Conservation (phyloP, 1,140 invertebrate genomes). For the Drosophila tropicalis region DNA sequence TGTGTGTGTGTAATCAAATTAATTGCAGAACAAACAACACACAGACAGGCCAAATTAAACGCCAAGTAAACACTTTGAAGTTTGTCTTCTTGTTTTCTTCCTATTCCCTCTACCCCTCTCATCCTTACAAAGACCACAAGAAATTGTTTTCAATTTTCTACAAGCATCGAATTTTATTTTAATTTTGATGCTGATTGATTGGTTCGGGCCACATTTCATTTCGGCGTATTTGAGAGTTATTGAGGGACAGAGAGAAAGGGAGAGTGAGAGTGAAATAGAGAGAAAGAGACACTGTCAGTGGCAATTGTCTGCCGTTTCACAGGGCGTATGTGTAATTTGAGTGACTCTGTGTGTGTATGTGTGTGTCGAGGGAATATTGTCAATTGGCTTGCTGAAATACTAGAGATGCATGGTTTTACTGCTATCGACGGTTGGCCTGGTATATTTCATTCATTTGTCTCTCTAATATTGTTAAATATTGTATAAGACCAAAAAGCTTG, state of each 20-base stretch:
- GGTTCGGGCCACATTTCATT: constrained; percentile 22
- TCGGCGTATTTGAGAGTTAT: too few species aligned
- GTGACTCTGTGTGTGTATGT: neutral
- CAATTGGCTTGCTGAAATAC: constrained; percentile 16
- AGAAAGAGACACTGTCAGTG: neutral
- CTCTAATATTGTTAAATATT: constrained; percentile 15
- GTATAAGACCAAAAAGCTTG: neutral
- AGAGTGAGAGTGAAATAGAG: too few species aligned
- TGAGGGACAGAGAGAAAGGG: constrained; percentile 33
- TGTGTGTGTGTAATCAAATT: constrained; percentile 69
- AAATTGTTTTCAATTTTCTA: constrained; percentile 51
- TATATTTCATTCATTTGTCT: constrained; percentile 40
- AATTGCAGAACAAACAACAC: constrained; percentile 74
- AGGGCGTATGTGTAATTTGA: constrained; percentile 33
- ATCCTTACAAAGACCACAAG: constrained; percentile 30
- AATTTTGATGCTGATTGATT: constrained; percentile 62
- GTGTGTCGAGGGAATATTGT: neutral
- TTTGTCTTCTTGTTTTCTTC: constrained; percentile 12
- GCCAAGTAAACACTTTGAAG: constrained; percentile 77
- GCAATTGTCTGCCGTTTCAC: constrained; percentile 4
- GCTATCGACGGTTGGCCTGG: constrained; percentile 6
- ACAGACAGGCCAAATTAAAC: constrained; percentile 74
- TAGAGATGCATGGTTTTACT: constrained; percentile 1
- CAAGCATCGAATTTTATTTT: constrained; percentile 45
- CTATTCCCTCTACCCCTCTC: too few species aligned